Conservation (phyloP, 2,888 invertebrate species). For the Perdita meconis region DNA sequence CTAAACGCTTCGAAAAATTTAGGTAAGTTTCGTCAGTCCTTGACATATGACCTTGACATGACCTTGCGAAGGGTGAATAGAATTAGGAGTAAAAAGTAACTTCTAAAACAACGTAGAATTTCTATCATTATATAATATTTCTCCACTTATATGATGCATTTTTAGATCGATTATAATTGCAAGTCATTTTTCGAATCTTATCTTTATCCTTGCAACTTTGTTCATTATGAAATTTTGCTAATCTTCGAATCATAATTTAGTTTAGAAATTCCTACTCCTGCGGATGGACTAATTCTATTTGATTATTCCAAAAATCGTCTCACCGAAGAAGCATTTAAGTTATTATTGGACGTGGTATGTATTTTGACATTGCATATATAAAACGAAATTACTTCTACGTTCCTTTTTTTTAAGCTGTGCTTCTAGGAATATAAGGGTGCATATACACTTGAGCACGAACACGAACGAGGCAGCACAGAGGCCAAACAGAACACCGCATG, state of each 20-base stretch:
- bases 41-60: constrained; percentile 76
- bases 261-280: constrained; percentile 90
- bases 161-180: neutral
- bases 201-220: constrained; percentile 1
- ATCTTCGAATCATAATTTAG: constrained; percentile 84
- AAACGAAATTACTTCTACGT: too few species aligned
- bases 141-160: neutral
- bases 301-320: constrained; percentile 99
- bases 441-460: too few species aligned
- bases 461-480: too few species aligned
- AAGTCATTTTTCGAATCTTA: neutral
- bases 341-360: constrained; percentile 92
- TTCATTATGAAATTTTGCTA: constrained; percentile 45
- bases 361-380: too few species aligned
- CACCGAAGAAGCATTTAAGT: constrained; percentile 89
- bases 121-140: neutral
- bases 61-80: constrained; percentile 67
- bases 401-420: too few species aligned
- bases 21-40: constrained; percentile 87
- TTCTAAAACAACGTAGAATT: too few species aligned
- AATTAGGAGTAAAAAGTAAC: neutral
- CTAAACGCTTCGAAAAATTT: constrained; percentile 93
- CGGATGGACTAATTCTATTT: constrained; percentile 95
- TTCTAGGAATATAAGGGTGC: too few species aligned
- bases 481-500: too few species aligned